Evolutionary conservation across 2,888 invertebrate genomes (phyloP).

Genomic region (Acleris emargana): DNA sequence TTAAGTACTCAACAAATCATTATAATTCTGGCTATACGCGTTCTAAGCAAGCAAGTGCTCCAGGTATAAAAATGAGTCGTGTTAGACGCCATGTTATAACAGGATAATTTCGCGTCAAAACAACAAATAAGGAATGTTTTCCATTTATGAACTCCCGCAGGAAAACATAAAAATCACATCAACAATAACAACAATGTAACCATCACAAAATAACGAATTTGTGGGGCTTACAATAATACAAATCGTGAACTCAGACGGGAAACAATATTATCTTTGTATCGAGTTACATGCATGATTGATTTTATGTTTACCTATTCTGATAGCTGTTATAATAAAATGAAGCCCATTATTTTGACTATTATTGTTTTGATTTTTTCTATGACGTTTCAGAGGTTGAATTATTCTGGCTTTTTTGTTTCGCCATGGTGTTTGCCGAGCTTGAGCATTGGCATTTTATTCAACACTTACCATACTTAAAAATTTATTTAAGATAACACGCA

Average conservation of each 20-base stretch:
- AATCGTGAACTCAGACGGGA: slow-evolving; percentile 12
- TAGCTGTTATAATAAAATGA: background rate
- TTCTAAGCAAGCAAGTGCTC: too few relatives aligned
- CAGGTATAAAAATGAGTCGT: background rate
- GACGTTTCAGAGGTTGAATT: too few relatives aligned
- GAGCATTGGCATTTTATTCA: too few relatives aligned
- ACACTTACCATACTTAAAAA: too few relatives aligned
- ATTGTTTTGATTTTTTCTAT: too few relatives aligned
- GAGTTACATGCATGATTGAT: slow-evolving; percentile 10
- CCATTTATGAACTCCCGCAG: background rate
- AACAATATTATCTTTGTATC: slow-evolving; percentile 21
- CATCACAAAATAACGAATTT: slow-evolving; percentile 13
- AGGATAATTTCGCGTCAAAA: slow-evolving; percentile 1
- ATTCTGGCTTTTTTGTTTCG: too few relatives aligned
- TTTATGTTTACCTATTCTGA: background rate
- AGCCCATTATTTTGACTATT: too few relatives aligned
- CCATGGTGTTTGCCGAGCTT: too few relatives aligned
- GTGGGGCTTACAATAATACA: slow-evolving; percentile 18
- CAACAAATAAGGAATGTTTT: slow-evolving; percentile 14
- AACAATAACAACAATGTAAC: slow-evolving; percentile 11
- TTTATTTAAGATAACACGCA: too few relatives aligned
- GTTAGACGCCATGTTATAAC: slow-evolving; percentile 6
- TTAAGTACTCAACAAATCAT: too few relatives aligned
- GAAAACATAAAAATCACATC: slow-evolving; percentile 22
- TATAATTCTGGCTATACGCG: too few relatives aligned